Evolutionary conservation across 2,888 invertebrate genomes (phyloP).

Genomic region (Liodrosophila aerea): DNA sequence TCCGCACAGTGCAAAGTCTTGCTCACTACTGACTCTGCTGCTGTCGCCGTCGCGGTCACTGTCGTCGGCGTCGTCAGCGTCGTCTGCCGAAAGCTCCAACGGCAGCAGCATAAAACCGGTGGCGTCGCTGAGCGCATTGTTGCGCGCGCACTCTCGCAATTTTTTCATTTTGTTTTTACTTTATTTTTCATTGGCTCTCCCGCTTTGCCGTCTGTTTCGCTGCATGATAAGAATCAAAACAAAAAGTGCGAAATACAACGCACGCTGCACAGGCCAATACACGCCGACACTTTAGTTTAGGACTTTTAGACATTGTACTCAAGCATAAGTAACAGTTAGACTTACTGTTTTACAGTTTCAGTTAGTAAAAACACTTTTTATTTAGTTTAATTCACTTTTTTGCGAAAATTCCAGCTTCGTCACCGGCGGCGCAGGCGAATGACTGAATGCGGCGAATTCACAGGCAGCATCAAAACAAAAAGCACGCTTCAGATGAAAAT

Average conservation of each 20-base stretch:
- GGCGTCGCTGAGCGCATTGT: conserved; percentile 6
- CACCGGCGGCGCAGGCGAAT: too few relatives aligned
- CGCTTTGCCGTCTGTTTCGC: conserved; percentile 53
- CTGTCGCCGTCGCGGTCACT: conserved; percentile 15
- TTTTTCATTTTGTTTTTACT: conserved; percentile 71
- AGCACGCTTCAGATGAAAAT: too few relatives aligned
- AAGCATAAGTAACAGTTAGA: too few relatives aligned
- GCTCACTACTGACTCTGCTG: conserved; percentile 72
- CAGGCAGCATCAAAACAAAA: too few relatives aligned
- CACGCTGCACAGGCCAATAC: conserved; percentile 26
- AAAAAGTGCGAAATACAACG: conserved; percentile 63
- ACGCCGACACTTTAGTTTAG: not conserved
- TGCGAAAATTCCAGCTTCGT: too few relatives aligned
- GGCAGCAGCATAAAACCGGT: conserved; percentile 13
- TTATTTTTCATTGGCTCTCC: conserved; percentile 52
- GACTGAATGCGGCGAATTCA: not conserved
- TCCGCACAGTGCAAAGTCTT: conserved; percentile 77
- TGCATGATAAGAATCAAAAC: conserved; percentile 78
- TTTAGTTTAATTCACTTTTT: not conserved
- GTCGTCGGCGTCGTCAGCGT: conserved; percentile 40
- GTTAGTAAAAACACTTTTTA: not conserved
- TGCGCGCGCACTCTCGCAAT: conserved; percentile 46
- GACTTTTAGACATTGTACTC: too few relatives aligned
- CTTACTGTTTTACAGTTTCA: too few relatives aligned
- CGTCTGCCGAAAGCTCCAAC: conserved; percentile 39